Evolutionary conservation across 2,888 invertebrate genomes (phyloP).

Genomic region (Cerastis leucographa): DNA sequence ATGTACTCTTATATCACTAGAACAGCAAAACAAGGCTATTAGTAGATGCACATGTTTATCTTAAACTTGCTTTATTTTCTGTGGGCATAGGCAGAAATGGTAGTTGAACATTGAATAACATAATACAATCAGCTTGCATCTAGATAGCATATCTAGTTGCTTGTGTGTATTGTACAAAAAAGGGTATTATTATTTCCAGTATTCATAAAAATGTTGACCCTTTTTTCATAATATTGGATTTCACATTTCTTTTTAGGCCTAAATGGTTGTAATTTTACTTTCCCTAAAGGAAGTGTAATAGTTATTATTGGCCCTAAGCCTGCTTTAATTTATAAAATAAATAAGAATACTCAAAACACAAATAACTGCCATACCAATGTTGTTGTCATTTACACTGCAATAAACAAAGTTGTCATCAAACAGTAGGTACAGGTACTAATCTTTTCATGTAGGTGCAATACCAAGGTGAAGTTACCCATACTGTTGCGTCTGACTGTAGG

Average conservation of each 20-base stretch:
- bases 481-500: conserved; percentile 2
- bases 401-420: not conserved
- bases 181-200: not conserved
- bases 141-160: not conserved
- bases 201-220: not conserved
- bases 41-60: not conserved
- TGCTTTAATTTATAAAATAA: not conserved
- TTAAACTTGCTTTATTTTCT: not conserved
- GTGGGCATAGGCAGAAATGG: not conserved
- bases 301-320: not conserved
- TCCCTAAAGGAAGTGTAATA: not conserved
- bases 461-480: conserved; percentile 11
- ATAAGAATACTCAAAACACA: not conserved
- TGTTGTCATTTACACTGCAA: not conserved
- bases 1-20: conserved; percentile 3
- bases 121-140: not conserved
- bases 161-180: not conserved
- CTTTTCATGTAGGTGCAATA: not conserved
- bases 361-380: not conserved
- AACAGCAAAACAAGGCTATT: conserved; percentile 6
- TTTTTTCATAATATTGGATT: not conserved
- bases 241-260: not conserved
- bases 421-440: not conserved
- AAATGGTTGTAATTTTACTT: not conserved
- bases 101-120: not conserved